These are phyloP conservation scores for Pseudochirops cupreus DNA, from an alignment of 2,797 vertebrate genomes.

Conservation along the genomic window DNA sequence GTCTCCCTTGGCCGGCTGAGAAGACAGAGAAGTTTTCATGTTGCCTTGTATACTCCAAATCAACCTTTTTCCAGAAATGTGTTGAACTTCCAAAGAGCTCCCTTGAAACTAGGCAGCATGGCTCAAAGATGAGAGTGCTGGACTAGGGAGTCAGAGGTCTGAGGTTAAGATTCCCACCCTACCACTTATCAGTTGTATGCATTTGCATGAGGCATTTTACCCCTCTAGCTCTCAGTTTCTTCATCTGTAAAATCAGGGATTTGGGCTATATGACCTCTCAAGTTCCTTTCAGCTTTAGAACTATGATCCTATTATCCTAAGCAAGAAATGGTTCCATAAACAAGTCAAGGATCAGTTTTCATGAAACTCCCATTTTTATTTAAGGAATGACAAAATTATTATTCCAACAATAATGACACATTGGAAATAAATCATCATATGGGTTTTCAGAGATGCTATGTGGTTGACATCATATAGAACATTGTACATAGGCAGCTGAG, in stretches of 20 bases:
- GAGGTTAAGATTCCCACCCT: background rate
- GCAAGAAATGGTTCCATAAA: background rate
- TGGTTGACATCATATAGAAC: background rate
- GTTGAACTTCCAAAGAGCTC: background rate
- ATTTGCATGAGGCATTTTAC: background rate
- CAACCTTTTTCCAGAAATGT: background rate
- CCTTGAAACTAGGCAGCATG: background rate
- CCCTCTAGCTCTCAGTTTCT: background rate
- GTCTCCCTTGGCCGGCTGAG: background rate
- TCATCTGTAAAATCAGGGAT: background rate
- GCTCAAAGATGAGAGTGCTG: background rate
- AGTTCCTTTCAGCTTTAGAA: background rate
- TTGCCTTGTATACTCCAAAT: background rate
- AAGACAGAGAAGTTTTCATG: background rate
- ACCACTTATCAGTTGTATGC: background rate
- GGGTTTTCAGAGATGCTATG: background rate
- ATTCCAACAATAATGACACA: background rate
- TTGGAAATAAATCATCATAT: background rate
- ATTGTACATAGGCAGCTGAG: background rate
- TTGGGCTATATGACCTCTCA: background rate
- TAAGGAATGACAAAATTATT: background rate
- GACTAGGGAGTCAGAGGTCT: background rate
- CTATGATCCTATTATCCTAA: background rate
- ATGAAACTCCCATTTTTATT: background rate
- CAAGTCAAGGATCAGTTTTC: background rate